Evolutionary conservation across 2,797 vertebrate species (phyloP), one percentile per base, ranked within the genome.

Genomic region (Poeciliopsis turneri): DNA sequence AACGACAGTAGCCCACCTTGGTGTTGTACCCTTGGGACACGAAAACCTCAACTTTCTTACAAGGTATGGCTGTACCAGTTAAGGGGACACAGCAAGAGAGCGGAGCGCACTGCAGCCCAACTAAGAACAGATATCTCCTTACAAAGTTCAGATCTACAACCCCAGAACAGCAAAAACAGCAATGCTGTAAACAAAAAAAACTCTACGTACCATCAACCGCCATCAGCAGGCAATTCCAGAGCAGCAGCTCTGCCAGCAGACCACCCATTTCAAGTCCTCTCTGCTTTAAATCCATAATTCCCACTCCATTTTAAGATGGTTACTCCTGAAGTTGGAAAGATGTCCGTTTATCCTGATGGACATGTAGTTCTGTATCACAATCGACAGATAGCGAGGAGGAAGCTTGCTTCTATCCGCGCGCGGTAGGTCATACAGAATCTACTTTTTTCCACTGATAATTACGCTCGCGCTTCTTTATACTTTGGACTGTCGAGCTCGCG

Each of bases 191-290:
- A 86, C 75, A 85, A 87, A 45, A 43, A 87, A 92, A 88, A 93
- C 84, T 87, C 59, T 82, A 94, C 95, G 89, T 92, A 96, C 95
- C 95, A 84, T 91, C 53, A 88, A 85, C 88, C 85, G 88, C 84
- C 87, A 91, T 66, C 84, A 91, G 78, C 85, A 95, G 83, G 78
- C 87, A 90, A 81, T 86, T 93, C 89, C 88, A 91, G 88, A 95
- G 87, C 78, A 94, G 53, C 82, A 78, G 75, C 86, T 92, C 75
- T 84, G 77, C 39, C 76, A 93, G 90, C 85, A 92, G 87, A 90
- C 82, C 87, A 87, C 92, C 93, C 95, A 95, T 95, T 88, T 85
- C 94, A 82, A 75, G 83, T 89, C 87, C 79, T 82, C 77, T 81
- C 7, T 78, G 83, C 86, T 86, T 94, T 84, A 94, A 70, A 90